Percentiles rank a stretch among this genome's conserved stretches.
Conservation (phyloP, 1,140 invertebrate genomes). For the Harpegnathos saltator region DNA sequence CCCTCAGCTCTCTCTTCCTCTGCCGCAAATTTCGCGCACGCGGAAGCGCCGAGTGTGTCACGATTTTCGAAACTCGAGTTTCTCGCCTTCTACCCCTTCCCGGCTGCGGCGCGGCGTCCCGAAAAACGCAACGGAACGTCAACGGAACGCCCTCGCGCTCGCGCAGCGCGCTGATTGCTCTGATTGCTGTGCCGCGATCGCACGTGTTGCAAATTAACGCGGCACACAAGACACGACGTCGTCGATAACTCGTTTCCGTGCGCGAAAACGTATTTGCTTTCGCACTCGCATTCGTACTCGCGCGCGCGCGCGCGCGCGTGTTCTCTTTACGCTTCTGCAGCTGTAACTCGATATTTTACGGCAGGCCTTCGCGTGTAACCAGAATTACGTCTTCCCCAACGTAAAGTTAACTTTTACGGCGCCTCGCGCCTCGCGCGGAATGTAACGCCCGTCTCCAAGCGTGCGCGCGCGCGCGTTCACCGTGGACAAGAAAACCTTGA, state of each 20-base stretch:
- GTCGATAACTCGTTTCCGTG: background rate
- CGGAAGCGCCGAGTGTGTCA: background rate
- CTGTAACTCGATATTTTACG: conserved; percentile 33
- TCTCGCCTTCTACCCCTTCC: background rate
- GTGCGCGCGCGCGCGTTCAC: background rate
- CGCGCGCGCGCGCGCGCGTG: background rate
- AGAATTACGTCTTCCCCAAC: conserved; percentile 35
- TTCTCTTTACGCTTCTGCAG: conserved; percentile 23
- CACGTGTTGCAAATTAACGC: conserved; percentile 32
- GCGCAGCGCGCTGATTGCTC: too few species aligned
- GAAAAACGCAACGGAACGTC: background rate
- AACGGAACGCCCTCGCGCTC: background rate
- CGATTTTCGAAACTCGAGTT: conserved; percentile 13
- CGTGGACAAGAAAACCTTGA: conserved; percentile 31
- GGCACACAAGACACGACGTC: conserved; percentile 3
- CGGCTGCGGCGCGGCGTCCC: background rate
- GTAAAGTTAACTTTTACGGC: conserved; percentile 54
- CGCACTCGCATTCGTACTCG: conserved; percentile 15
- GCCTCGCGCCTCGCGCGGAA: background rate
- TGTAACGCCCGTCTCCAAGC: background rate
- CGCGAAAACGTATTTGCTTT: conserved; percentile 20
- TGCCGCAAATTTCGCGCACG: too few species aligned
- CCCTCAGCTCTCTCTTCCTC: too few species aligned
- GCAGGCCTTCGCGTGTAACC: conserved; percentile 14
- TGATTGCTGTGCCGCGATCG: background rate